Evolutionary conservation across 2,888 invertebrate genomes (phyloP), one percentile per base, ranked within the genome.

Genomic region (Temnothorax rugatulus): DNA sequence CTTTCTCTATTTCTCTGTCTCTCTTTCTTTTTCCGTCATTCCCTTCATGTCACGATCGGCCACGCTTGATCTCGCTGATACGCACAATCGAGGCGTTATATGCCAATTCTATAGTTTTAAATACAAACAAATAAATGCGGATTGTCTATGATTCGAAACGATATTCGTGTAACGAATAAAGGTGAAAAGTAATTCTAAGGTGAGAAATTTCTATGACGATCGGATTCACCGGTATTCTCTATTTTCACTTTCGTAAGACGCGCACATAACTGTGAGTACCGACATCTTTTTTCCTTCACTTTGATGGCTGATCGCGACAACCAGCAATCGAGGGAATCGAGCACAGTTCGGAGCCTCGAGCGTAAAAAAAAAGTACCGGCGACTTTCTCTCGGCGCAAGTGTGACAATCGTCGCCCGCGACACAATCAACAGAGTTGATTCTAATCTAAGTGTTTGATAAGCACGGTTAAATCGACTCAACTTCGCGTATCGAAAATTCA

Each of bases 311-410:
- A 79, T 71, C 71, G 79, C 57, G 79, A 79, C 79, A 79, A 73
- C 38, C 71, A n/a, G 73, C 25, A 71, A 79, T 79, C 59, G 59
- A 79, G 79, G 38, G 89, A 89, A 89, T 89, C 85, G 87, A 83
- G 89, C 79, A 86, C 85, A 77, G 77, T 81, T 86, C 66, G 84
- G 52, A 61, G 87, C 85, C 84, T 81, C 88, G 68, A 81, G 82
- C 84, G 77, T 83, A 52, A 74, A 84, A 34, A 73, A 82, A 66
- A 84, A 84, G 82, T 63, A 68, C 81, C 88, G 71, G 82, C 87
- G 82, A 89, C 89, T 89, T 89, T 89, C 89, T 89, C 89, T 77
- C 83, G 83, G 68, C 73, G 69, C 87, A 82, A 89, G 82, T 86
- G 85, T 77, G 89, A 89, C 89, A 89, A 89, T 86, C 86, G 25